Base-by-base conservation (phyloP, 2,113 vertebrate species). In the Ageneiosus marmoratus region DNA sequence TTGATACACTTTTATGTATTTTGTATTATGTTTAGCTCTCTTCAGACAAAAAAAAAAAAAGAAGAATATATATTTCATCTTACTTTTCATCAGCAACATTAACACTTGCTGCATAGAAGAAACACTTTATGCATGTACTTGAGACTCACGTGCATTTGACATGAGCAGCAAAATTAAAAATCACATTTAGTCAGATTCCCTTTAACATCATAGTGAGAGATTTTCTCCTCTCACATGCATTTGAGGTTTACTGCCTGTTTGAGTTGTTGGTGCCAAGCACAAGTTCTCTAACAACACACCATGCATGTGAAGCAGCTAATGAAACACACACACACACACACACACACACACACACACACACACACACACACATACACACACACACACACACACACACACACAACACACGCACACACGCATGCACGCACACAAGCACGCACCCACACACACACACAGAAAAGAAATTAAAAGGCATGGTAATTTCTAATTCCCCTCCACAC, bases 261-360 rank as follows among this genome's bases (percentile, higher is more conserved):
- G 53, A 83, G 69, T 13, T 0, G 2, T 55, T 75, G 44, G 62
- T 78, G 55, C 27, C 29, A 56, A 80, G 48, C 72, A 37, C 55
- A 48, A 80, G 32, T 15, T 32, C 82, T 55, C 69, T n/a, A 70
- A 84, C 86, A 78, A 79, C 85, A 78, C 72, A 70, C 73, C 27
- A 27, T 81, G 82, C 74, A 84, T 84, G 74, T 81, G 79, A 84
- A 82, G n/a, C 41, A 84, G 77, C 79, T 81, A 48, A 84, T 37
- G 44, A 72, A 84, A 81, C 56, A 79, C 67, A 41, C 70, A 48
- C 81, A 84, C 63, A 69, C 60, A 48, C 51, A 62, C 65, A 44
- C n/a, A 56, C 69, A 46, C 60, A 32, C 16, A 44, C 69, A 84
- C 63, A 69, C 60, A 48, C 51, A 62, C 65, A 44, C n/a, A 56